Evolutionary conservation across 2,888 invertebrate genomes (phyloP), one percentile per base, ranked within the genome.

Genomic region (Ceriagrion tenellum): DNA sequence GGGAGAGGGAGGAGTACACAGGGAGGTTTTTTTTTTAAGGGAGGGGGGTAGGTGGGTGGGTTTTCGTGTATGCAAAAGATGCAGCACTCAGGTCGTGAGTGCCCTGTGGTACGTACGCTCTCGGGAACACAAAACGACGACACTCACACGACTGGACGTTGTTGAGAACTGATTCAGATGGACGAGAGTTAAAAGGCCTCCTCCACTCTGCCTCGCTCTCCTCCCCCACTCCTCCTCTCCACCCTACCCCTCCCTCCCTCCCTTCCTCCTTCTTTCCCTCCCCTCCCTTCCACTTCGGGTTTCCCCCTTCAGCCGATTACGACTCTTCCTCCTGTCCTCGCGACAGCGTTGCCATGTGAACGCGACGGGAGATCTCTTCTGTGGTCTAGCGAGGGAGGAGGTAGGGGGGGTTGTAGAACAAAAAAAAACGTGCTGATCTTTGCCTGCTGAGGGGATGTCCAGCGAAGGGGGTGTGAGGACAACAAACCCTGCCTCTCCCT

Each of bases 131-230:
- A 47, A 2, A 47, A 47, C 55, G 18, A 89, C 89, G 55, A 55
- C 69, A 26, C 69, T 13, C 93, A 40, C 69, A 10, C 26, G 10
- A 0, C 16, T n/a, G 93, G 74, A 4, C 26, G 69, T 93, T 26
- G 93, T 56, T 69, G 69, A 69, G 63, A 74, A 93, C 93, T 93
- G 93, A 93, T 93, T 93, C 93, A 93, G 93, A 69, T 8, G 16
- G 35, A 47, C 63, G 93, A 26, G 30, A 47, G 30, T 47, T 69
- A 47, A 69, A 47, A 47, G 35, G 0, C 23, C 89, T 30, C 26
- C 40, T 20, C 55, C 13, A 16, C 55, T 23, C n/a, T 23, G 20
- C 26, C 89, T 55, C 89, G 18, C 47, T 88, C 6, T 23, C 88
- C 8, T 13, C 89, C 3, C 13, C 26, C 55, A 63, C 93, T 40